Evolutionary conservation across 2,888 invertebrate species (phyloP), one percentile per base, ranked within the genome.

Genomic region (Drosophila formosana): DNA sequence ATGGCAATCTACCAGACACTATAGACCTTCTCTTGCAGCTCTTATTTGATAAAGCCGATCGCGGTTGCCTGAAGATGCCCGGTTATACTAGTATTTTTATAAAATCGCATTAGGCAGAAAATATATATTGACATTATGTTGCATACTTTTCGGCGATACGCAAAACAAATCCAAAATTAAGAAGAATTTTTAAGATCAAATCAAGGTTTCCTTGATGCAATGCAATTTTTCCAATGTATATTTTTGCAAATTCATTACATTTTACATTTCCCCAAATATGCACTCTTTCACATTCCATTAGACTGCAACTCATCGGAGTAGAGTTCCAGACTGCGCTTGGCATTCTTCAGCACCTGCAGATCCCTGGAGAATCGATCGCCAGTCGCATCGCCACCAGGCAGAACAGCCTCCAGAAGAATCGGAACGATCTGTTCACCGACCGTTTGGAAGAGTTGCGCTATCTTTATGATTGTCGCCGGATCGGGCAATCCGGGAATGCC

Each of bases 361-460:
- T 88, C 75, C 18, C 79, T 75, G 5, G 60, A 41, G 3, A 82
- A n/a, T 6, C 83, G 85, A 50, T 89, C 79, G 3, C 78, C 75
- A 3, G 78, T 41, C 2, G 74, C 53, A 50, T 80, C 72, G 1
- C 41, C 43, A 6, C 52, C 56, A 3, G 78, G 78, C 1, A 84
- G 69, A 49, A 90, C 78, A 64, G 89, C 88, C 78, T 89, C 84
- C 9, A 91, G 52, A 3, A 91, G 72, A 61, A 90, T 77, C 1
- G 91, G 91, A 13, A 92, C 75, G 25, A 92, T 76, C 68, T 91
- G 85, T 26, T 90, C 89, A 34, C 91, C 90, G 41, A 91, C 81
- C 2, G 86, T 73, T 56, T 89, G 86, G 18, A 92, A 77, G 53
- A 92, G 88, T 71, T 92, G 89, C 3, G 80, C 91, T 63, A 92